Evolutionary conservation across 2,113 vertebrate species (phyloP).

Genomic region (Muntiacus muntjak): DNA sequence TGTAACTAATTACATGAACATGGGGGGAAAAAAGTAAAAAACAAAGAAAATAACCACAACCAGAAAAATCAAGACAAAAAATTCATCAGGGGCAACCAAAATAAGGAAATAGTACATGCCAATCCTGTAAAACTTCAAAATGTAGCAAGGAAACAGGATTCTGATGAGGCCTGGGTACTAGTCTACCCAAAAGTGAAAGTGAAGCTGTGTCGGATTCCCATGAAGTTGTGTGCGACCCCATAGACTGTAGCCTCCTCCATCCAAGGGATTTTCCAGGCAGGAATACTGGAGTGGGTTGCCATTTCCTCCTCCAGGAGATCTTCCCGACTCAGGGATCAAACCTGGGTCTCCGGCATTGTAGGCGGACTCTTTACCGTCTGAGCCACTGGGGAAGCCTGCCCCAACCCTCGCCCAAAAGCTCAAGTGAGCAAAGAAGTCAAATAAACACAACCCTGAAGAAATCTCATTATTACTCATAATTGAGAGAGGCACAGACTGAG

Average conservation of each 20-base stretch:
- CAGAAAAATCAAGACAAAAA: neutral
- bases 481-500: neutral
- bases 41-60: neutral
- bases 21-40: neutral
- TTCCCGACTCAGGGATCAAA: neutral
- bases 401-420: neutral
- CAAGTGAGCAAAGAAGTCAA: neutral
- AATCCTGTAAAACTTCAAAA: neutral
- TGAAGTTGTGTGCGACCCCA: neutral
- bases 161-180: neutral
- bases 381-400: neutral
- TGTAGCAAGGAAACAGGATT: neutral
- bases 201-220: neutral
- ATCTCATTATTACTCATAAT: neutral
- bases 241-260: neutral
- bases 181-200: neutral
- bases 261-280: neutral
- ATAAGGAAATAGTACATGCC: neutral
- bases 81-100: slow-evolving; percentile 9
- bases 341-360: rapidly evolving
- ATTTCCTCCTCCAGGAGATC: neutral
- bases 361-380: neutral
- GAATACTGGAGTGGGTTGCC: neutral
- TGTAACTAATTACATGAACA: neutral
- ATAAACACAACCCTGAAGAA: neutral